phyloP scores from a whole-genome alignment of 2,888 invertebrate genomes.

The Drosophila anomalipes region DNA sequence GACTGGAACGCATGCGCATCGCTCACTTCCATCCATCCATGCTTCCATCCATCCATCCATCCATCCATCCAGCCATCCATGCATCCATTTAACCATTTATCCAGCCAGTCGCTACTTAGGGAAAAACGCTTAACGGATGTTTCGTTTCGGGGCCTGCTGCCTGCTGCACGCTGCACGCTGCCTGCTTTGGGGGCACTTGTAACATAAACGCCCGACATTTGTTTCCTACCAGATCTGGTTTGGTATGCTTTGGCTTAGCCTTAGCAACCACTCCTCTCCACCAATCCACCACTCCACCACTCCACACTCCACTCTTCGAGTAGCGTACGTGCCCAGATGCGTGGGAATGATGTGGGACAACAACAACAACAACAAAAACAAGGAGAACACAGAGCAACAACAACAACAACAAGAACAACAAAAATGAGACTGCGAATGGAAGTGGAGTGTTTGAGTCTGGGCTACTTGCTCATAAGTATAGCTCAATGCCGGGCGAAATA shows the following conservation, averaged over 20 bases:
- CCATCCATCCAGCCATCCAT: neutral
- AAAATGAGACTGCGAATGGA: constrained; percentile 30
- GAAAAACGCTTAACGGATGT: constrained; percentile 77
- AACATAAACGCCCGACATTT: constrained; percentile 79
- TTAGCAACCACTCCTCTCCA: constrained; percentile 12
- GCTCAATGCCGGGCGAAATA: constrained; percentile 66
- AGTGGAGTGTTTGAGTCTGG: constrained; percentile 28
- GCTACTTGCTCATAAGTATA: constrained; percentile 43
- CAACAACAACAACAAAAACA: constrained; percentile 20
- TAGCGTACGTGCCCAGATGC: constrained; percentile 81
- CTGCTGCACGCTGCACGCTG: neutral
- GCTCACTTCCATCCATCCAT: neutral
- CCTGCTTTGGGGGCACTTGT: constrained; percentile 68
- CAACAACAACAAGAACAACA: constrained; percentile 17
- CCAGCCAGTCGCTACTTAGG: constrained; percentile 55
- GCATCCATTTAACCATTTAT: neutral
- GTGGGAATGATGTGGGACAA: constrained; percentile 76
- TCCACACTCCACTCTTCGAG: constrained; percentile 59
- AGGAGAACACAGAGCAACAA: constrained; percentile 19
- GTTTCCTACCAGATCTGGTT: constrained; percentile 68
- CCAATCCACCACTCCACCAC: constrained; percentile 47
- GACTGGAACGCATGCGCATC: constrained; percentile 48
- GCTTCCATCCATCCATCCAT: neutral
- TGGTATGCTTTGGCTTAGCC: constrained; percentile 21
- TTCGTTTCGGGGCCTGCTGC: constrained; percentile 38